phyloP scores from a whole-genome alignment of 2,113 vertebrate species.

The Crotophaga sulcirostris region DNA sequence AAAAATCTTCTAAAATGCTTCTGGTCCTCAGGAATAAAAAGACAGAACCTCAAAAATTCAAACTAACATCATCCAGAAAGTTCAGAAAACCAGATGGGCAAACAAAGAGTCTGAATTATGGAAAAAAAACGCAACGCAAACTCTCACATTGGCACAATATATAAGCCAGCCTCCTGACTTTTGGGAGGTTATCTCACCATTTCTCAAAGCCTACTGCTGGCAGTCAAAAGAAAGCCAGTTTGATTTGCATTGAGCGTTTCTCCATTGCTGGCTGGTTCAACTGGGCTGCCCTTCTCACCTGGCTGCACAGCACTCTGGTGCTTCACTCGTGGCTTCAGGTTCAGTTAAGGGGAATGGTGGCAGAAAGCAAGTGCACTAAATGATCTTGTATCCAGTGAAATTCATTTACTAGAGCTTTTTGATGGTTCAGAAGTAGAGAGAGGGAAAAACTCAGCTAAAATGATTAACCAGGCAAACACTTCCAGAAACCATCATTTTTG shows the following conservation, averaged over 20 bases:
- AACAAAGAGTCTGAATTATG: background rate
- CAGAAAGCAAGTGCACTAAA: background rate
- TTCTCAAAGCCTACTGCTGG: background rate
- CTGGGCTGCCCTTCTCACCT: background rate
- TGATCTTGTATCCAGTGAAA: background rate
- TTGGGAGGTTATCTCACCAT: background rate
- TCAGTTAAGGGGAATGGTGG: background rate
- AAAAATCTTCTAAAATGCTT: background rate
- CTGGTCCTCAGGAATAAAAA: background rate
- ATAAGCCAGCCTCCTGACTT: background rate
- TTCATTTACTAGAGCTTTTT: background rate
- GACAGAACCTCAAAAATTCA: background rate
- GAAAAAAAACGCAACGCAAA: background rate
- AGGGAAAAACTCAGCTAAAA: constrained; percentile 24
- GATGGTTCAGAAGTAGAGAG: background rate
- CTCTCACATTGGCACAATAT: background rate
- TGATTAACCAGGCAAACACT: background rate
- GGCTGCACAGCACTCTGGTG: background rate
- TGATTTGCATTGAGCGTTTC: background rate
- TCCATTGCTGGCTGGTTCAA: background rate
- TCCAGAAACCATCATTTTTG: background rate
- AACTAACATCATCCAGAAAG: background rate
- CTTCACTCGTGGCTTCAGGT: background rate
- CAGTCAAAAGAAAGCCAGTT: background rate
- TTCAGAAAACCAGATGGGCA: rapidly evolving